A percentile compares a stretch with the other conserved stretches of the same genome.
phyloP scores from a whole-genome alignment of 2,797 vertebrate species.

The Sternarchorhynchus goeldii region DNA sequence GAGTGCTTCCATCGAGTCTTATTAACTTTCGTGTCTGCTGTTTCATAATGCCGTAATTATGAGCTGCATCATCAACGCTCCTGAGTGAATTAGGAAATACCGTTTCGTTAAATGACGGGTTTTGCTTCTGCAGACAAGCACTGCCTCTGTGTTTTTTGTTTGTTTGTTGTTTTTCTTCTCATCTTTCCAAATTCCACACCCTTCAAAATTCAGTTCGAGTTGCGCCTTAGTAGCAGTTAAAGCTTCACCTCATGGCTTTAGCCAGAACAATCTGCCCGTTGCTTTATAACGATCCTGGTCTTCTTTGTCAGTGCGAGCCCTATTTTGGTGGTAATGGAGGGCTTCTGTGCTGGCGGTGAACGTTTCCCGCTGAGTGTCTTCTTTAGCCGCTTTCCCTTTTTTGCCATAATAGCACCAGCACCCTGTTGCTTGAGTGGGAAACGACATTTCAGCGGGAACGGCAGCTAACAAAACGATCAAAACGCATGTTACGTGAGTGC shows the following conservation, averaged over 20 bases:
- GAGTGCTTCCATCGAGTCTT: conserved; percentile 32
- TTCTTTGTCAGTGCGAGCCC: conserved; percentile 38
- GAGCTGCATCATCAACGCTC: conserved; percentile 28
- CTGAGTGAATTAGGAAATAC: not conserved
- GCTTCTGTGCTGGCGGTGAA: conserved; percentile 40
- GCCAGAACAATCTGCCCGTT: conserved; percentile 52
- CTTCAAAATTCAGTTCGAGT: conserved; percentile 52
- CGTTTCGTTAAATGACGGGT: conserved; percentile 21
- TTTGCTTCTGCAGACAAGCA: conserved; percentile 13
- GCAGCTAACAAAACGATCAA: conserved; percentile 59
- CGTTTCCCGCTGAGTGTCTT: conserved; percentile 59
- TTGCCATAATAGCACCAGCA: conserved; percentile 65
- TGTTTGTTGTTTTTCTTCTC: not conserved
- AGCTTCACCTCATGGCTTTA: conserved; percentile 47
- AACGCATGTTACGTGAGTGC: conserved; percentile 24
- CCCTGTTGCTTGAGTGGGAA: conserved; percentile 60
- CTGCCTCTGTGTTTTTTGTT: not conserved
- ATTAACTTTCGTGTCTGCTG: conserved; percentile 36
- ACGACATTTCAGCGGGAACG: conserved; percentile 65
- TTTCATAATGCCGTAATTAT: conserved; percentile 40
- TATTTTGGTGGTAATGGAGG: conserved; percentile 61
- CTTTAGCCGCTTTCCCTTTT: conserved; percentile 50
- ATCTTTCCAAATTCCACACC: conserved; percentile 41
- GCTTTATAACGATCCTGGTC: conserved; percentile 50
- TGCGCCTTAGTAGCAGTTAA: conserved; percentile 30